A percentile compares a stretch with the other conserved stretches of the same genome.
Evolutionary conservation across 1,140 invertebrate species (phyloP).

Genomic region (Pantala flavescens): DNA sequence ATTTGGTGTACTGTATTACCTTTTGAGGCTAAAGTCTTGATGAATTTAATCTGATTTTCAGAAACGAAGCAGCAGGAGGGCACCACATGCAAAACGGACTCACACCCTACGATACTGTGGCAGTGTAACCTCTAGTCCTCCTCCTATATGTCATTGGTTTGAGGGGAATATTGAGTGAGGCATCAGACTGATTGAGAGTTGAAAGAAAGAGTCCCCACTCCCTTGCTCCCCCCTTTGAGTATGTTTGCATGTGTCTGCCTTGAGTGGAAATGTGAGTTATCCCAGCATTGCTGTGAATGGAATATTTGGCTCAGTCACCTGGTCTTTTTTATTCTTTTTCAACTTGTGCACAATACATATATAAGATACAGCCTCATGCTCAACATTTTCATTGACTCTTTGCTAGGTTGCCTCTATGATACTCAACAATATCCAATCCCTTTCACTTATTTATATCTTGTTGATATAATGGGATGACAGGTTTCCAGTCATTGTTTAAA

Average conservation of each 20-base stretch:
- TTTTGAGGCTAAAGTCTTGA: too few species aligned
- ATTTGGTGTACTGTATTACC: too few species aligned
- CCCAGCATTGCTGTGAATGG: neutral
- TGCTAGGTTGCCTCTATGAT: neutral
- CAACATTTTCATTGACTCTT: neutral
- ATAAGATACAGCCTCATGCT: neutral
- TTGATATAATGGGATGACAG: neutral
- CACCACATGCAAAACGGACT: slow-evolving; percentile 59
- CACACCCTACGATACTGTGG: slow-evolving; percentile 94
- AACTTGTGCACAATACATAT: neutral
- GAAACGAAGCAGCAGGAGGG: slow-evolving; percentile 73
- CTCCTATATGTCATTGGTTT: neutral
- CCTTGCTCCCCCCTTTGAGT: neutral
- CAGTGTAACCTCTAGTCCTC: slow-evolving; percentile 80
- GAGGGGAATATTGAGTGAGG: neutral
- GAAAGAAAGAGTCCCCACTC: slow-evolving; percentile 6
- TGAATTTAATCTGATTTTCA: slow-evolving; percentile 37
- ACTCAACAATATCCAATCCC: neutral
- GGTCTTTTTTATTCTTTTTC: neutral
- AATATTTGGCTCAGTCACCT: neutral
- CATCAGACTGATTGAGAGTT: neutral
- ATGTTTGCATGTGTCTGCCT: slow-evolving; percentile 6
- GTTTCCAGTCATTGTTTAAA: neutral
- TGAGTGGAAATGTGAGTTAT: slow-evolving; percentile 1
- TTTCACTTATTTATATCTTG: neutral